Evolutionary conservation across 2,113 vertebrate species (phyloP).

Genomic region (Drymodes brunneopygia): DNA sequence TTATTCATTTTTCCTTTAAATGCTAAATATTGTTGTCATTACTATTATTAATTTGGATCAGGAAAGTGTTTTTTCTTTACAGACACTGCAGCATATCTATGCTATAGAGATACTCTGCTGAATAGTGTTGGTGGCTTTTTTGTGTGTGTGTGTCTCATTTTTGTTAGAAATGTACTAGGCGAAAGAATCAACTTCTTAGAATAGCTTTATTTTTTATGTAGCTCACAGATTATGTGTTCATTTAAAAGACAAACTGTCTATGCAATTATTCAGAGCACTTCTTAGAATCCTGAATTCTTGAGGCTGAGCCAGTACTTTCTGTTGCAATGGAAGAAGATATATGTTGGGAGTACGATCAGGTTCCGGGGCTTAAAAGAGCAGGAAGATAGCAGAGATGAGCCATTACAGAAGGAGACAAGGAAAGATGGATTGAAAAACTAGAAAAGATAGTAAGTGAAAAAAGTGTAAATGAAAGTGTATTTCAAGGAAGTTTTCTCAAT

Average conservation of each 20-base stretch:
- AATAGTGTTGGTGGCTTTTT: neutral
- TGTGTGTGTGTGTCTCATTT: neutral
- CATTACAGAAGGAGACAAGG: neutral
- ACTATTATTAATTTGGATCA: neutral
- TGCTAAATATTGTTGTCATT: neutral
- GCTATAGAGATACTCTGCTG: neutral
- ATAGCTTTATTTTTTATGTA: neutral
- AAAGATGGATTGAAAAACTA: neutral
- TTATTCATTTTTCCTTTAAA: neutral
- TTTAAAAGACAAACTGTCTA: neutral
- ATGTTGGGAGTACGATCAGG: neutral
- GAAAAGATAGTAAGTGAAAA: neutral
- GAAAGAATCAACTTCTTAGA: neutral
- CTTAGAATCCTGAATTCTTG: constrained; percentile 14
- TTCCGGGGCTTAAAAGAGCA: constrained; percentile 2
- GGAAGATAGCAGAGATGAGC: neutral
- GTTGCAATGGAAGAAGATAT: constrained; percentile 10
- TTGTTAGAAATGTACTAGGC: neutral
- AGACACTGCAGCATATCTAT: neutral
- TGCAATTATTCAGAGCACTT: neutral
- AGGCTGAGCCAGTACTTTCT: constrained; percentile 32
- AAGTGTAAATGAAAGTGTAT: neutral
- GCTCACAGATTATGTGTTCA: neutral
- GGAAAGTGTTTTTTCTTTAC: neutral
- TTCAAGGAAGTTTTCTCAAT: neutral